phyloP scores from a whole-genome alignment of 2,113 vertebrate species.

The Nothoprocta perdicaria region DNA sequence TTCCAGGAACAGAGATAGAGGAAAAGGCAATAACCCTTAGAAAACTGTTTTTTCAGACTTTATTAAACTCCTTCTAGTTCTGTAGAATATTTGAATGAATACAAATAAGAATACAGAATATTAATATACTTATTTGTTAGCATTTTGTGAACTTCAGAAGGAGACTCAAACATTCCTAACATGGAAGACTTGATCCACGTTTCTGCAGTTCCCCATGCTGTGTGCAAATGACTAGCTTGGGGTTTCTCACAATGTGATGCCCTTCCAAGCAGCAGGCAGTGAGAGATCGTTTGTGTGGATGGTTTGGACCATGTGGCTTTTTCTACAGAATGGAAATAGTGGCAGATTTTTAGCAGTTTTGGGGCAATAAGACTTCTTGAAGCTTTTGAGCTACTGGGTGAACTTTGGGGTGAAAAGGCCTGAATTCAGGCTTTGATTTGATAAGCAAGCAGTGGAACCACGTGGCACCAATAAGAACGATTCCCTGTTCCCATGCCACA shows the following conservation, averaged over 20 bases:
- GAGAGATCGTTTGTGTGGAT: not conserved
- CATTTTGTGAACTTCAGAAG: not conserved
- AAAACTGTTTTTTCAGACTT: not conserved
- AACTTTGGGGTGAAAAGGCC: not conserved
- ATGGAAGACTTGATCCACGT: not conserved
- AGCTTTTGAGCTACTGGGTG: not conserved
- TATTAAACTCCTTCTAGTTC: not conserved
- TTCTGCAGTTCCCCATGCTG: not conserved
- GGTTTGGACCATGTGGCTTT: not conserved
- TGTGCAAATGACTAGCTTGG: not conserved
- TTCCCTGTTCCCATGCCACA: not conserved
- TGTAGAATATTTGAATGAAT: not conserved
- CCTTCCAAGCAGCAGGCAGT: not conserved
- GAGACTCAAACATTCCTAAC: not conserved
- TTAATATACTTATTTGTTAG: not conserved
- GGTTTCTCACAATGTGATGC: not conserved
- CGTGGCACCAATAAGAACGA: not conserved
- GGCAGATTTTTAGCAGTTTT: not conserved
- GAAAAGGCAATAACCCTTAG: not conserved
- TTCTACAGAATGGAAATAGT: not conserved
- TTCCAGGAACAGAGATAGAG: not conserved
- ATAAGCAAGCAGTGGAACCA: not conserved
- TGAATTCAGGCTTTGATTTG: not conserved
- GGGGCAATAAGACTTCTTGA: not conserved
- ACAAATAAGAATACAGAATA: not conserved